Evolutionary conservation across 2,888 invertebrate genomes (phyloP), one percentile per base, ranked within the genome.

Genomic region (Thyatira batis): DNA sequence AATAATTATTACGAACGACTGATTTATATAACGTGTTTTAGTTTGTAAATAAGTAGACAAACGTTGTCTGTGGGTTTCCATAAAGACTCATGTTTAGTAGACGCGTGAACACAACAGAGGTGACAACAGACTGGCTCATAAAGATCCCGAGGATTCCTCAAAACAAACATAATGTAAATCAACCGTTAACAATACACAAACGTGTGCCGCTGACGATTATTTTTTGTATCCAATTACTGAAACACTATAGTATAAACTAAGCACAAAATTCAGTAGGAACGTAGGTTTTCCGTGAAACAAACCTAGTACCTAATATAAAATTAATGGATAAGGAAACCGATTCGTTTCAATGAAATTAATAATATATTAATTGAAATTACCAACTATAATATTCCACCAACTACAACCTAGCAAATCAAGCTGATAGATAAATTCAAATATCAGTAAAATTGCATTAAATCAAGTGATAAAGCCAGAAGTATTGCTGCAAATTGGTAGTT

Each of bases 61-160:
- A 70, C 56, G 49, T 49, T 65, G 67, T 61, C 61, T 60, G 67
- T 58, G 57, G 51, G 63, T 54, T 46, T 50, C 52, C 69, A 73
- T 85, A 83, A 83, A 85, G 30, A 64, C 53, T 33, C 39, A 57
- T 65, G 65, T 83, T 85, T 82, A 84, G 65, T 78, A 65, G 62
- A 57, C 51, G 50, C 56, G 52, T 59, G 58, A 65, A 67, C 75
- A 25, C 17, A 64, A 69, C 60, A 57, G 71, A 74, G 75, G 76
- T 76, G 81, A 82, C 84, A 81, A 82, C 79, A 75, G 77, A 72
- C 79, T 75, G 61, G 62, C 61, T 74, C 78, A 65, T 84, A 80
- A 84, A 80, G 58, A 67, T 65, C 57, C 55, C 50, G 63, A 57
- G 60, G 59, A 1, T 17, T 59, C 63, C 67, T 67, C 66, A 68